A percentile compares a stretch with the other conserved stretches of the same genome.
phyloP scores from a whole-genome alignment of 2,888 invertebrate species.

The Hirtodrosophila confusa region DNA sequence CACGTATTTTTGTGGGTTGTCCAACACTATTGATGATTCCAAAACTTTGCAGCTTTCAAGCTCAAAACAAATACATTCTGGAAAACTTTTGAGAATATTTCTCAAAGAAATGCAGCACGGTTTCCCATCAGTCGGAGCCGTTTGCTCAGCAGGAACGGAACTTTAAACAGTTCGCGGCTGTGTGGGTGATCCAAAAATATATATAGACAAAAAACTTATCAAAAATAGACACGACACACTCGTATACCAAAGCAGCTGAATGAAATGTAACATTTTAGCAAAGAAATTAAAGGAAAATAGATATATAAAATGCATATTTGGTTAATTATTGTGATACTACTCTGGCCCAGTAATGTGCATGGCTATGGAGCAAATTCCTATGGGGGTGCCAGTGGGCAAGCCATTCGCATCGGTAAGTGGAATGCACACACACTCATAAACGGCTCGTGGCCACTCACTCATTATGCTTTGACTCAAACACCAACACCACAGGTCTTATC shows the following conservation, averaged over 20 bases:
- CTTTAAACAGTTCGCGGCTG: conserved; percentile 11
- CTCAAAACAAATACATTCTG: conserved; percentile 43
- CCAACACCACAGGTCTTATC: conserved; percentile 72
- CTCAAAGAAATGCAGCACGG: conserved; percentile 15
- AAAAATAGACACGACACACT: conserved; percentile 30
- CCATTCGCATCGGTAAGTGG: conserved; percentile 63
- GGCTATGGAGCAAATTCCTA: conserved; percentile 49
- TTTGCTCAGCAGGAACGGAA: conserved; percentile 41
- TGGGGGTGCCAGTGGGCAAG: conserved; percentile 34
- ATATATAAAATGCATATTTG: conserved; percentile 50
- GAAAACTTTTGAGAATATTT: conserved; percentile 65
- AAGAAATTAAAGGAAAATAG: background rate
- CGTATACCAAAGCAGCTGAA: conserved; percentile 1
- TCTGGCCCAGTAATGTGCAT: conserved; percentile 34
- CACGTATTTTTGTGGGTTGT: conserved; percentile 5
- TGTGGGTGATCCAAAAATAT: conserved; percentile 52
- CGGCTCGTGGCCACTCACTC: background rate
- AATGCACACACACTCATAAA: background rate
- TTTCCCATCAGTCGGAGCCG: conserved; percentile 46
- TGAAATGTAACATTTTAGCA: conserved; percentile 1
- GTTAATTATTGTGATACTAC: conserved; percentile 29
- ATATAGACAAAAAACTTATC: conserved; percentile 30
- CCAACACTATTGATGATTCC: conserved; percentile 42
- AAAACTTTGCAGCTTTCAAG: conserved; percentile 53
- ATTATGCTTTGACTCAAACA: conserved; percentile 33